Evolutionary conservation across 2,888 invertebrate genomes (phyloP).

Genomic region (Blomia tropicalis): DNA sequence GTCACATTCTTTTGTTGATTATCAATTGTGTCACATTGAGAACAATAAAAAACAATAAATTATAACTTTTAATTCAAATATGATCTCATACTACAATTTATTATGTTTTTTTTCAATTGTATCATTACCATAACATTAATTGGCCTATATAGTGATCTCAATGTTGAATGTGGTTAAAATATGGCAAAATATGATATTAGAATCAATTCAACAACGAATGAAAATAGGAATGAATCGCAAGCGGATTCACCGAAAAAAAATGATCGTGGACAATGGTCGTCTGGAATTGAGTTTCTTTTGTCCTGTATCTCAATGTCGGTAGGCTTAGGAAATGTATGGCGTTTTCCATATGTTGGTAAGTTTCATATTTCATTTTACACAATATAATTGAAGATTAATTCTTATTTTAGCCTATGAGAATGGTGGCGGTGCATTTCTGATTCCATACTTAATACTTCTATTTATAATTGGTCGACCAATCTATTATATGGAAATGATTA

Average conservation of each 20-base stretch:
- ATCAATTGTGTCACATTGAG: neutral
- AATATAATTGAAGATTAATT: no score
- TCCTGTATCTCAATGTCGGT: constrained; percentile 30
- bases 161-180: no score
- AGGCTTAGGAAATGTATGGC: constrained; percentile 29
- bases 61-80: no score
- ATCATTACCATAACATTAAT: no score
- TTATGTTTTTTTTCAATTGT: no score
- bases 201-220: no score
- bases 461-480: constrained; percentile 55
- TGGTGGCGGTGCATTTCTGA: constrained; percentile 31
- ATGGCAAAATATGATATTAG: no score
- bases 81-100: no score
- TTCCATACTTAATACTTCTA: constrained; percentile 48
- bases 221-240: no score
- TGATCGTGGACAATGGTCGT: constrained; percentile 28
- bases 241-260: no score
- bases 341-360: constrained; percentile 21
- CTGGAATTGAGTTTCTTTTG: constrained; percentile 28
- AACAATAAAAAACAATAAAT: neutral
- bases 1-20: neutral
- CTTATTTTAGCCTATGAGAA: constrained; percentile 29
- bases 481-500: constrained; percentile 57
- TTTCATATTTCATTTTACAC: no score
- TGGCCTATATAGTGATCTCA: no score